Evolutionary conservation across 2,113 vertebrate genomes (phyloP), one percentile per base, ranked within the genome.

Genomic region (Cyprinodon tularosa): DNA sequence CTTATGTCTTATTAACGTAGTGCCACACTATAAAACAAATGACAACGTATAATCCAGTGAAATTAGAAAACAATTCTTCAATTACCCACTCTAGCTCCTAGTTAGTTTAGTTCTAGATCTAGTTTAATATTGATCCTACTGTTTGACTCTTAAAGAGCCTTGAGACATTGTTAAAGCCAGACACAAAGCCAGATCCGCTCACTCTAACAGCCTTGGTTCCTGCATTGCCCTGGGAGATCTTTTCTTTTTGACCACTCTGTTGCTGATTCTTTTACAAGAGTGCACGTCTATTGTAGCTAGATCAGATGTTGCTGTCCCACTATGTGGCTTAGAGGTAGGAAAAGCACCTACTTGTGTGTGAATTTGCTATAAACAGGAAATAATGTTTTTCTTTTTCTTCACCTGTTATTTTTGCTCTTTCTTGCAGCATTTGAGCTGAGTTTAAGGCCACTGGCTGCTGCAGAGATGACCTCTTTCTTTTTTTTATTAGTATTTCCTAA

Each of bases 331-430:
- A 71, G 70, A 45, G 77, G 76, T 74, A 81, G 60, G 70, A 62
- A 72, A 83, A 81, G 50, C 50, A 17, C 50, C 65, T 82, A 75
- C 68, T 50, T 81, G 66, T 71, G 74, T 88, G 80, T 81, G 75
- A 86, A 87, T 72, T 77, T 71, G 72, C 48, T 53, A 59, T 76
- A 11, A 39, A n/a, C 45, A 82, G 78, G 84, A 79, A 69, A 76
- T 40, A 67, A 62, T 72, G 71, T 71, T 74, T 50, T 84, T 71
- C 72, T 50, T 84, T 81, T 74, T 78, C 77, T 45, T 57, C 66
- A 38, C 59, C 57, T 74, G 60, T 74, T 74, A 62, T 78, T 81
- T 80, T 79, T 75, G 12, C 47, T 76, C 69, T 82, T 48, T 80
- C 17, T 57, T 71, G 74, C 63, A 62, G 48, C 66, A 82, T 80